A percentile compares a stretch with the other conserved stretches of the same genome.
Conservation (phyloP, 2,888 invertebrate species). For the Aphodius granarius region DNA sequence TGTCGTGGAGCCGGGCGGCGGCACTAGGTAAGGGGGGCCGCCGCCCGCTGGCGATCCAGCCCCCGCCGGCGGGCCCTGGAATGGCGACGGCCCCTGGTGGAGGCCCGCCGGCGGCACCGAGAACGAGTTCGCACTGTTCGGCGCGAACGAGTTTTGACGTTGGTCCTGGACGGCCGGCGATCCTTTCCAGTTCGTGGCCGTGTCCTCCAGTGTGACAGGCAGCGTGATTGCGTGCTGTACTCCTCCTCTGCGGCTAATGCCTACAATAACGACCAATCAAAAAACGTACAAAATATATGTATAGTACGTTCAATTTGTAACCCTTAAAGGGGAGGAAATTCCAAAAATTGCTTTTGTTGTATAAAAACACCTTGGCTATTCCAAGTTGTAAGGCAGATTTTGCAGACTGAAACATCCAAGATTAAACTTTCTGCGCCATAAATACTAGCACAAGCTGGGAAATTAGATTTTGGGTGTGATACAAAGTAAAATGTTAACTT, state of each 20-base stretch:
- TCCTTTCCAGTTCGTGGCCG: constrained; percentile 77
- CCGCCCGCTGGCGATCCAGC: constrained; percentile 77
- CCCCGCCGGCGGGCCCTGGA: constrained; percentile 69
- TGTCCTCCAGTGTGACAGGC: constrained; percentile 76
- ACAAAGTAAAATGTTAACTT: too few relatives aligned
- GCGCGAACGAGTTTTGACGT: constrained; percentile 68
- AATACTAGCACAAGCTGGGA: too few relatives aligned
- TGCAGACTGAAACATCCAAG: too few relatives aligned
- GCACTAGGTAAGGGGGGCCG: constrained; percentile 49
- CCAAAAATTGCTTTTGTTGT: too few relatives aligned
- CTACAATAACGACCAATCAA: constrained; percentile 57
- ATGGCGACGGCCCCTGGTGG: constrained; percentile 60
- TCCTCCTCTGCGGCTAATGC: constrained; percentile 87
- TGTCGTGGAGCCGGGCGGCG: constrained; percentile 74
- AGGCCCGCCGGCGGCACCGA: constrained; percentile 61
- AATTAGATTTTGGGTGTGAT: too few relatives aligned
- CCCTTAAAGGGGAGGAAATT: too few relatives aligned
- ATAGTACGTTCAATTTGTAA: too few relatives aligned
- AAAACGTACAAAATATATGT: too few relatives aligned
- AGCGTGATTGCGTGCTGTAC: constrained; percentile 66
- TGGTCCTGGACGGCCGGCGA: constrained; percentile 62
- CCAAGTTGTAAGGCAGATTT: too few relatives aligned
- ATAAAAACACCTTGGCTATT: too few relatives aligned
- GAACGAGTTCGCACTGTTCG: constrained; percentile 63
- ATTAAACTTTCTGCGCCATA: too few relatives aligned